Evolutionary conservation across 1,140 invertebrate species (phyloP).

Genomic region (Stegodyphus dumicola): DNA sequence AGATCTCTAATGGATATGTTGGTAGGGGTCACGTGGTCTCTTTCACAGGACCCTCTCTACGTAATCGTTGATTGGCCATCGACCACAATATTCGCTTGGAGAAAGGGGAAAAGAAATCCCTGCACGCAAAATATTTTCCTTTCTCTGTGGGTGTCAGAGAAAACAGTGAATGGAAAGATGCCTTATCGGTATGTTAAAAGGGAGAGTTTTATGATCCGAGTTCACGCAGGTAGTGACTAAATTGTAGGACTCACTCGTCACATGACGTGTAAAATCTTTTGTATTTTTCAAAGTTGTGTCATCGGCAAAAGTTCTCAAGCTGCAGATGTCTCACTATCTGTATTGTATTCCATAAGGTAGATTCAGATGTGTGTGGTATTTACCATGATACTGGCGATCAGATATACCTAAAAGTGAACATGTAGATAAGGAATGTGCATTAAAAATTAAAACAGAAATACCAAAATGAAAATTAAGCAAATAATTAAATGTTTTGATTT

Average conservation of each 20-base stretch:
- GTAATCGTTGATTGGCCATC: constrained; percentile 54
- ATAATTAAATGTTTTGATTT: too few species aligned
- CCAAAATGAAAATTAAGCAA: too few species aligned
- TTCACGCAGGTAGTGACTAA: neutral
- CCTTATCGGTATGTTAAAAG: neutral
- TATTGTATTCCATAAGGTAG: too few species aligned
- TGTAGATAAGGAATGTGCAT: too few species aligned
- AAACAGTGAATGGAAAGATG: neutral
- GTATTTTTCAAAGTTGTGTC: too few species aligned
- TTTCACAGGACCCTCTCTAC: constrained; percentile 48
- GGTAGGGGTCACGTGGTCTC: constrained; percentile 34
- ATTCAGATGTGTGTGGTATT: too few species aligned
- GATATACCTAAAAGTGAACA: too few species aligned
- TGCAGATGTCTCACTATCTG: too few species aligned
- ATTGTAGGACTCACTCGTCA: neutral
- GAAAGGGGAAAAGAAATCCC: constrained; percentile 3
- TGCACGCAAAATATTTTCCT: constrained; percentile 42
- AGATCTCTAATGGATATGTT: constrained; percentile 58
- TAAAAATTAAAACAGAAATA: too few species aligned
- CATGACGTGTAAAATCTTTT: too few species aligned
- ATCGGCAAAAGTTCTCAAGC: too few species aligned
- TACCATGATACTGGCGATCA: too few species aligned
- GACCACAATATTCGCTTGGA: constrained; percentile 15
- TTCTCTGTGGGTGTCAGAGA: neutral
- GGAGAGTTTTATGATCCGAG: neutral